Evolutionary conservation across 2,113 vertebrate genomes (phyloP), one percentile per base, ranked within the genome.

Genomic region (Alectura lathami): DNA sequence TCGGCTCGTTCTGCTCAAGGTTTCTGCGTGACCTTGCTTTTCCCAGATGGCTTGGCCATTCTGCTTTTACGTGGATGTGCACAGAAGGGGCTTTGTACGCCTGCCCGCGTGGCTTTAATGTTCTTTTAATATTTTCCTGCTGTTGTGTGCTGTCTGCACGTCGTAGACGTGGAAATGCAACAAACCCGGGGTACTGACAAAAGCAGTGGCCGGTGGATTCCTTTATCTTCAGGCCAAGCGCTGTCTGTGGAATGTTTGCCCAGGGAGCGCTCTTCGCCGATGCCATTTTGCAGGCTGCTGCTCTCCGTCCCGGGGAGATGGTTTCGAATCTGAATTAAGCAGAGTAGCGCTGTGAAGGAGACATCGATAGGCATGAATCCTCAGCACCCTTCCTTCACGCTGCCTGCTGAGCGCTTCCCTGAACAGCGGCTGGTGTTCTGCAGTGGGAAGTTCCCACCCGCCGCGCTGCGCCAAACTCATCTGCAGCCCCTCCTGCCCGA

Each of bases 71-170:
- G 92, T 96, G 79, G 80, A 79, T 95, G 62, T 93, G 76, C 96
- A 97, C 95, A 98, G 96, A 96, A 96, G 91, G 75, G 89, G 90
- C 92, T 98, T 95, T 97, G 95, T 96, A 51, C 80, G 84, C 24
- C 94, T 72, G 72, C 20, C 60, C 40, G 67, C 73, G 91, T 84
- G 91, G 64, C 40, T 94, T 96, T 97, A 97, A 96, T 97, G 97
- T 94, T 96, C 97, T 97, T 94, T 96, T 97, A 97, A 96, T 97
- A 96, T 94, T 96, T 97, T 97, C 97, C 97, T 97, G 96, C 97
- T 97, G 97, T 95, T 97, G 96, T 96, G 12, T 83, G 84, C 90
- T 94, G 92, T 74, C 96, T 80, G 59, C 83, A 85, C 81, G 30
- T 90, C 94, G 96, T 48, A 84, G 86, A 86, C 83, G 59, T 93